phyloP scores from a whole-genome alignment of 1,140 invertebrate genomes.

The Ooceraea biroi region DNA sequence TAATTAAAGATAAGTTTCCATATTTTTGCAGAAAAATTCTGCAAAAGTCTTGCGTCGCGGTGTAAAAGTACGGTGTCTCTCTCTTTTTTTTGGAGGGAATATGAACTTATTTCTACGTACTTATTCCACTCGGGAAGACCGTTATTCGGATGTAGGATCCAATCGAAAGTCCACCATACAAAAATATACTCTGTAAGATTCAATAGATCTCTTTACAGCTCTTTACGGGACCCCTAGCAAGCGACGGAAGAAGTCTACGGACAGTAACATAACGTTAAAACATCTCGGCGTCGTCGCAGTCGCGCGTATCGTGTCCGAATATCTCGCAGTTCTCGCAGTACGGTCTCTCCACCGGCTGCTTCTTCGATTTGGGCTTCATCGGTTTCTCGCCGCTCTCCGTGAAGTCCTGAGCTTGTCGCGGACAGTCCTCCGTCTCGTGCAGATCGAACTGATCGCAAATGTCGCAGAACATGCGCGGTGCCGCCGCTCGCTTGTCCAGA shows the following conservation, averaged over 20 bases:
- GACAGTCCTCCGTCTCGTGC: slow-evolving; percentile 99
- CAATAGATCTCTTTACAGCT: slow-evolving; percentile 66
- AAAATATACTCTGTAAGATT: slow-evolving; percentile 72
- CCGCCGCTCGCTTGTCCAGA: slow-evolving; percentile 84
- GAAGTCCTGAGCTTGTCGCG: slow-evolving; percentile 91
- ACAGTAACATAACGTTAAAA: slow-evolving; percentile 67
- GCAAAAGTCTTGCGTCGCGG: slow-evolving; percentile 6
- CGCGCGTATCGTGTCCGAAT: slow-evolving; percentile 71
- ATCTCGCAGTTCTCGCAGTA: slow-evolving; percentile 97
- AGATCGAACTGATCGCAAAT: slow-evolving; percentile 98
- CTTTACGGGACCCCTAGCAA: slow-evolving; percentile 59
- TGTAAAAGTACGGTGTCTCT: too few species aligned
- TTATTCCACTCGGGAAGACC: slow-evolving; percentile 65
- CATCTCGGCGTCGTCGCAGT: slow-evolving; percentile 73
- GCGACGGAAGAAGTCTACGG: slow-evolving; percentile 45
- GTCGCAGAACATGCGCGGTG: slow-evolving; percentile 97
- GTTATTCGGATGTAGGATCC: slow-evolving; percentile 34
- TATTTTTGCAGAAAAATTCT: slow-evolving; percentile 12
- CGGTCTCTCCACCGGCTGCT: slow-evolving; percentile 88
- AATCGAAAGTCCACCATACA: slow-evolving; percentile 58
- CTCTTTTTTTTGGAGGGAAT: slow-evolving; percentile 32
- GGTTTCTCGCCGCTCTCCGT: slow-evolving; percentile 84
- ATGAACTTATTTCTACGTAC: slow-evolving; percentile 26
- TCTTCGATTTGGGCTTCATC: slow-evolving; percentile 80
- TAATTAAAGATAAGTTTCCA: slow-evolving; percentile 18